Evolutionary conservation across 2,797 vertebrate genomes (phyloP), one percentile per base, ranked within the genome.

Genomic region (Agapornis canus): DNA sequence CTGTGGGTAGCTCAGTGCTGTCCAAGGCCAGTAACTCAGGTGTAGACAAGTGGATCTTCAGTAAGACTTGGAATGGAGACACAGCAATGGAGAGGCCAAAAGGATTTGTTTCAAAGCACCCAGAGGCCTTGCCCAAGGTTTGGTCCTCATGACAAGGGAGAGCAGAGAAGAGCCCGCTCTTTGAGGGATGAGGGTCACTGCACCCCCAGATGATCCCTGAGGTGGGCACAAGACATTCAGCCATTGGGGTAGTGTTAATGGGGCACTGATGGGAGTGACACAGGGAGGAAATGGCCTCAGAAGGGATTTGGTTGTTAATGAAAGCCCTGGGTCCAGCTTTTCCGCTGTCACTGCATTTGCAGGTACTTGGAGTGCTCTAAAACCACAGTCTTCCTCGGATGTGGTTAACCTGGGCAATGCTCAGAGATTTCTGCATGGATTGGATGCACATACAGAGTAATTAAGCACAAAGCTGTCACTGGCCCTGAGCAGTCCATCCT

Each of bases 281-380:
- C 68, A 20, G 31, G 54, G 13, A 85, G 23, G 40, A 68, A 63
- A 60, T 1, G 2, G 23, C 48, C 43, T 49, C 61, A 15, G 4
- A 68, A 35, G 59, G 61, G 40, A 32, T 60, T n/a, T 57, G 37
- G 27, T 16, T 45, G 18, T 49, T 65, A 26, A 13, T 49, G 13
- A 9, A 52, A 76, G 35, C 51, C 26, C 45, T 0, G 0, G 49
- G 10, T 72, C 6, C 13, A 79, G 49, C 11, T 82, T 40, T 14
- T 87, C 27, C 5, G 1, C 71, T 45, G 60, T 65, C 56, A 29
- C 42, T 5, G 6, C 9, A 0, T 76, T 72, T 4, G 0, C 10
- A 25, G 60, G 21, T 20, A 6, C 47, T 25, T 19, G 10, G 63
- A 76, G 35, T 37, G 49, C 75, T 72, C 54, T 79, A 82, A 49